Evolutionary conservation across 2,113 vertebrate genomes (phyloP).

Genomic region (Philantomba maxwellii): DNA sequence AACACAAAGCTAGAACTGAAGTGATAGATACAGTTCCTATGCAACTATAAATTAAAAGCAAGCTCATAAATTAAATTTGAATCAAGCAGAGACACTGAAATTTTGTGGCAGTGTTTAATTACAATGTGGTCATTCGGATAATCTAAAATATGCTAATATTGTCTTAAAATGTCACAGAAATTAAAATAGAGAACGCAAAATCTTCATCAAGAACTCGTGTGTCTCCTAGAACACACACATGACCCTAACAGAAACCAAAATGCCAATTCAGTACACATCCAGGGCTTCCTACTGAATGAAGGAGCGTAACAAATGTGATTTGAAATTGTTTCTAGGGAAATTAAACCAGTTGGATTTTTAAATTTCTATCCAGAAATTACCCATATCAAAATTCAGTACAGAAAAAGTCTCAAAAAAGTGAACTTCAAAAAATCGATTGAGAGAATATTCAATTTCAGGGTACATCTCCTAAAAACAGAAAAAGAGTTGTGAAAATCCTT

Average conservation of each 20-base stretch:
- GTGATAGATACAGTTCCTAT: not conserved
- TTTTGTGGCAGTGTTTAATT: not conserved
- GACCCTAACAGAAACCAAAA: not conserved
- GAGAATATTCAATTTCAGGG: not conserved
- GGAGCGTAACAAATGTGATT: not conserved
- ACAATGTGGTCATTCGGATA: not conserved
- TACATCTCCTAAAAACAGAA: not conserved
- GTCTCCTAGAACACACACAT: not conserved
- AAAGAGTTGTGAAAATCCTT: not conserved
- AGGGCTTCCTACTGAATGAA: not conserved
- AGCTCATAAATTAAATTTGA: not conserved
- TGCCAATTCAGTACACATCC: not conserved
- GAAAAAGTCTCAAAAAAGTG: slow-evolving; percentile 17
- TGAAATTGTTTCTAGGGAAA: not conserved
- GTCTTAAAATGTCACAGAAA: not conserved
- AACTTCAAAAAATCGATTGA: not conserved
- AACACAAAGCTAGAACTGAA: not conserved
- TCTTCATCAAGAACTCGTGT: not conserved
- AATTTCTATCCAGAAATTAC: not conserved
- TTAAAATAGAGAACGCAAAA: not conserved
- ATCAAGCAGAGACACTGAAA: not conserved
- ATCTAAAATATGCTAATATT: not conserved
- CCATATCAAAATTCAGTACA: not conserved
- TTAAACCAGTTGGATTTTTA: not conserved
- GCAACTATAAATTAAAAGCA: not conserved